Base-by-base conservation (phyloP, 2,888 invertebrate genomes). In the Eilema sororculum region DNA sequence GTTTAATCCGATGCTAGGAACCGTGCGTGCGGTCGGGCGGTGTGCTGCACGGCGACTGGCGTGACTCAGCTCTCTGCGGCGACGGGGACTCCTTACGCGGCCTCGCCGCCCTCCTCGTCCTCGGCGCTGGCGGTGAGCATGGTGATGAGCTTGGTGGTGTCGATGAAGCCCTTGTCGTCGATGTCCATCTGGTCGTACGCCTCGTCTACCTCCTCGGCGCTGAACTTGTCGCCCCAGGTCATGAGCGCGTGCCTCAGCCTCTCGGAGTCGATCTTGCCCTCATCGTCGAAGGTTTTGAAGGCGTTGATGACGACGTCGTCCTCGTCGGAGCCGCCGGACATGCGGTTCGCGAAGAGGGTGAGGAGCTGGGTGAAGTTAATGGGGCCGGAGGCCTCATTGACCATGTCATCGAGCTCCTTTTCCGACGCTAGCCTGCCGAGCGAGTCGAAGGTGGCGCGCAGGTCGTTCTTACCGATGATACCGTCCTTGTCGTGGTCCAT, bases 401-500 rank as follows among this genome's bases (percentile, higher is more conserved):
- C 96, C 98, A 99, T 98, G 88, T 97, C 96, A 86, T 98, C 98
- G 87, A 99, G 96, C 95, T 99, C 99, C 95, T 98, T 98, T 92
- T 99, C 99, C 87, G 96, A 96, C 89, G 98, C 97, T 86, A 99
- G 96, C 94, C 98, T 98, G 93, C 99, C 99, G 86, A 99, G 97
- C 86, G 97, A 97, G 96, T 99, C 98, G 96, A 98, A 98, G 90
- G 98, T 98, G 90, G 97, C 97, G 91, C 98, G 97, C 90, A 98
- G 96, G 96, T 98, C 98, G 94, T 97, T 97, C 96, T 98, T 98
- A 94, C 98, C 96, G 95, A 97, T 97, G 95, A 98, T 97, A 85
- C 98, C 98, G 92, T 99, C 99, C 96, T 99, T 99, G 96, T 99
- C 98, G 95, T 97, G 97, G 96, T 99, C 99, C 98, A 99, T 99